Evolutionary conservation across 2,797 vertebrate genomes (phyloP).

Genomic region (Lepidocolaptes lacrymiger): DNA sequence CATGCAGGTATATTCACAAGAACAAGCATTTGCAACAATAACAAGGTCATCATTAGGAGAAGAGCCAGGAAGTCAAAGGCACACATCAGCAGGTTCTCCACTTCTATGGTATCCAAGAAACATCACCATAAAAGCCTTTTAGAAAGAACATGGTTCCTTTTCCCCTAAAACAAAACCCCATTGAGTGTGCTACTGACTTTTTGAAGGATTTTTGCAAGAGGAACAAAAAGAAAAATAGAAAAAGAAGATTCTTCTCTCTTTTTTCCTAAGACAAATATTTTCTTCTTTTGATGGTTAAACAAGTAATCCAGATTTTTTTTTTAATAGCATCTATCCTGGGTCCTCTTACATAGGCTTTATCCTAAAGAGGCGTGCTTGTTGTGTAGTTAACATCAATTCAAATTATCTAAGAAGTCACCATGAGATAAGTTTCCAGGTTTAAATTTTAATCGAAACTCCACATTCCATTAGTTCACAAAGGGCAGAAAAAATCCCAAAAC

Average conservation of each 20-base stretch:
- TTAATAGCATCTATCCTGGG: not conserved
- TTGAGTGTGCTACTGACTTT: not conserved
- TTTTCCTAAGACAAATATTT: not conserved
- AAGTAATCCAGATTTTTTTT: not conserved
- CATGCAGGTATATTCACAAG: not conserved
- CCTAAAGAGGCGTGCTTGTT: not conserved
- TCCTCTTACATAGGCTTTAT: not conserved
- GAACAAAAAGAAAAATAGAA: not conserved
- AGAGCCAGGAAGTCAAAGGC: not conserved
- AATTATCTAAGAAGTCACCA: not conserved
- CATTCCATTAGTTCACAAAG: not conserved
- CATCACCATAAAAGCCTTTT: not conserved
- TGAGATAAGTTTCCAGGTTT: not conserved
- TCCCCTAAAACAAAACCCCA: not conserved
- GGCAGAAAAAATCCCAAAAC: not conserved
- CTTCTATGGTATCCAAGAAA: not conserved
- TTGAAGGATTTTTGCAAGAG: not conserved
- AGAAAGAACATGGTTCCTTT: not conserved
- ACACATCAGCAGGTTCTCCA: not conserved
- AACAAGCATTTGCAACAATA: not conserved
- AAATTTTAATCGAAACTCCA: not conserved
- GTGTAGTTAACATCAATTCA: not conserved
- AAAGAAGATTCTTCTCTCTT: not conserved
- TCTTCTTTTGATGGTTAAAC: not conserved
- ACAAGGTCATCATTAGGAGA: not conserved